Evolutionary conservation across 2,888 invertebrate genomes (phyloP), one percentile per base, ranked within the genome.

Genomic region (Lottia scabra): DNA sequence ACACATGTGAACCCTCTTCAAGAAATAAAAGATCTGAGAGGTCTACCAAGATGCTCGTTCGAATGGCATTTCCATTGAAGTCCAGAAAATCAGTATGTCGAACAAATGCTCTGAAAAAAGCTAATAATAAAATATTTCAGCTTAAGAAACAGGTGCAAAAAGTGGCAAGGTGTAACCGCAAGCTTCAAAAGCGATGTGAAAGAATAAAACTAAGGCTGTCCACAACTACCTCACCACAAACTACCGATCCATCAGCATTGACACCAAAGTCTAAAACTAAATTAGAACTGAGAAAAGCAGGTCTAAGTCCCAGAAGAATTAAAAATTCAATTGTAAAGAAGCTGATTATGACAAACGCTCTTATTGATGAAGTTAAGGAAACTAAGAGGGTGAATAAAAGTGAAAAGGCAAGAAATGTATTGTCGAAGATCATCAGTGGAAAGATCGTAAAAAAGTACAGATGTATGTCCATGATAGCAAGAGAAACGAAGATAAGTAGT

Each of bases 291-390:
- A 56, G 15, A 63, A 23, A 45, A n/a, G 30, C 71, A 8, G 13
- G 62, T 43, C 30, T 71, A 38, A 71, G 65, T 46, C 68, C 74
- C n/a, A 70, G 44, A 56, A 64, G 64, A n/a, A 2, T 64, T 13
- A 48, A 67, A 6, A n/a, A 16, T 27, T 19, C 13, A 27, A 63
- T 74, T 6, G 67, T 63, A 6, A 68, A 63, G 56, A 64, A 68
- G 48, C 19, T 72, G 10, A 19, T 64, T 23, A 45, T 66, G 19
- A 43, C 46, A 30, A 67, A 67, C 67, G 43, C 26, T 13, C 44
- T 67, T 44, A n/a, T 46, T 16, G 44, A 5, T 67, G 67, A 38
- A 19, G 44, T 67, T 45, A 67, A 67, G 45, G 15, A 19, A 19
- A 44, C 43, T 5, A 30, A 30, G 30, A 30, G 30, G 30, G 2